Evolutionary conservation across 2,888 invertebrate species (phyloP).

Genomic region (Steinernema scapterisci): DNA sequence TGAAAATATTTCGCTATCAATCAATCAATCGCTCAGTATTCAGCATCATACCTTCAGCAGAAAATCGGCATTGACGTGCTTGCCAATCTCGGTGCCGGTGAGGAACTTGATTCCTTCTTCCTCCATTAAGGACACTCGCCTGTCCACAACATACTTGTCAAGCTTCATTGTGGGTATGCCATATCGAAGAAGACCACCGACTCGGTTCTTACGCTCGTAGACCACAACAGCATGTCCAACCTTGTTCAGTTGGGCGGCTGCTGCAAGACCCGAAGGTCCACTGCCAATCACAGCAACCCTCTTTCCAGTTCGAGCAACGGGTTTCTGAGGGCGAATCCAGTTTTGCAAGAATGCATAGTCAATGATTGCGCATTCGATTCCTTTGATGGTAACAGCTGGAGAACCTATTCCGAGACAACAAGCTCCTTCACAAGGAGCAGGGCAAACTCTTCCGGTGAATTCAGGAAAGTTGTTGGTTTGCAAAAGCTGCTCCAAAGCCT

Average conservation of each 20-base stretch:
- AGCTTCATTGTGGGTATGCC: conserved; percentile 99
- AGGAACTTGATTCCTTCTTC: conserved; percentile 89
- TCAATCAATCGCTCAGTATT: no score
- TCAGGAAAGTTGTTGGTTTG: conserved; percentile 97
- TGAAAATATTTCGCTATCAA: conserved; percentile 56
- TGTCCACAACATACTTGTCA: conserved; percentile 82
- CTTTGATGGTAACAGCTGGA: conserved; percentile 96
- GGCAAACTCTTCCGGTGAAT: conserved; percentile 76
- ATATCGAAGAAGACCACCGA: conserved; percentile 92
- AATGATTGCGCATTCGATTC: conserved; percentile 97
- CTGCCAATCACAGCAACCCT: conserved; percentile 88
- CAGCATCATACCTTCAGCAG: conserved; percentile 49
- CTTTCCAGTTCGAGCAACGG: conserved; percentile 78
- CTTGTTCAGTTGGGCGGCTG: conserved; percentile 94
- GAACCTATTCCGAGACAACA: conserved; percentile 94
- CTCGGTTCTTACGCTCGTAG: conserved; percentile 91
- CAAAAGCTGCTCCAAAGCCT: conserved; percentile 86
- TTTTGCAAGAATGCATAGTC: conserved; percentile 96
- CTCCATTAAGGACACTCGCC: conserved; percentile 83
- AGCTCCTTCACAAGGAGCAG: conserved; percentile 96
- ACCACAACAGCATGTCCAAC: conserved; percentile 94
- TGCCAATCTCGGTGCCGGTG: conserved; percentile 86
- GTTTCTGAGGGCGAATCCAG: conserved; percentile 79
- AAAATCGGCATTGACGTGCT: conserved; percentile 79
- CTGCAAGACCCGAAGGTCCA: conserved; percentile 84